Conservation (phyloP, 2,113 vertebrate species). For the Boleophthalmus pectinirostris region DNA sequence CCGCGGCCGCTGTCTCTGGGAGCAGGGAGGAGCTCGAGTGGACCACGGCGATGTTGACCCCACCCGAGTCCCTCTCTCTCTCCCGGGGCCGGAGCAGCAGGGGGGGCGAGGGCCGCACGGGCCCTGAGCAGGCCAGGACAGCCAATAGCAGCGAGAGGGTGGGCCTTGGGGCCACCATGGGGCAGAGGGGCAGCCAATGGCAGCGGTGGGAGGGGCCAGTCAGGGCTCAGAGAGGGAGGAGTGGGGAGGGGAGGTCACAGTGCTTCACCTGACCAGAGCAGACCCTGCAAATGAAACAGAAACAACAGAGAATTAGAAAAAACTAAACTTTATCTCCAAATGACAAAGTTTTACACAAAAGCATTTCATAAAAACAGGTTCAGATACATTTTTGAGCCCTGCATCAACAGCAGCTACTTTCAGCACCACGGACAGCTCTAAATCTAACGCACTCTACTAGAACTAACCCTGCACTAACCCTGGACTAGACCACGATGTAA, state of each 20-base stretch:
- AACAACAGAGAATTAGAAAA: slow-evolving; percentile 11
- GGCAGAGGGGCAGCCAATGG: slow-evolving; percentile 65
- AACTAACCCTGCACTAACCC: too few relatives aligned
- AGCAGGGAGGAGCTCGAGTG: slow-evolving; percentile 83
- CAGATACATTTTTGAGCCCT: not conserved
- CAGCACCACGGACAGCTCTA: slow-evolving; percentile 1
- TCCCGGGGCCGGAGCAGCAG: slow-evolving; percentile 81
- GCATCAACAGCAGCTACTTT: not conserved
- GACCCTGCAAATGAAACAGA: slow-evolving; percentile 52
- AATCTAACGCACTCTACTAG: too few relatives aligned
- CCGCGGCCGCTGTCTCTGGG: slow-evolving; percentile 75
- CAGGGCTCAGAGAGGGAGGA: slow-evolving; percentile 14
- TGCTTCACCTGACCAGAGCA: slow-evolving; percentile 62
- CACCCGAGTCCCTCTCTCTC: slow-evolving; percentile 82
- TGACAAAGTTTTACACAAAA: not conserved
- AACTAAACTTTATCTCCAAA: too few relatives aligned
- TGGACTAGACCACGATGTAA: not conserved
- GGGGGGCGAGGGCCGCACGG: slow-evolving; percentile 77
- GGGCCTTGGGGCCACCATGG: slow-evolving; percentile 79
- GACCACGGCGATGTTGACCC: slow-evolving; percentile 83
- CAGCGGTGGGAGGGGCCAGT: slow-evolving; percentile 49
- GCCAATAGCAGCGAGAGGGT: slow-evolving; percentile 80
- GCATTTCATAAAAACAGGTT: not conserved
- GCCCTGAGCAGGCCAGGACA: slow-evolving; percentile 83
- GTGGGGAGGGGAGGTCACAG: slow-evolving; percentile 36